Evolutionary conservation across 2,888 invertebrate species (phyloP), one percentile per base, ranked within the genome.

Genomic region (Meteorus colon): DNA sequence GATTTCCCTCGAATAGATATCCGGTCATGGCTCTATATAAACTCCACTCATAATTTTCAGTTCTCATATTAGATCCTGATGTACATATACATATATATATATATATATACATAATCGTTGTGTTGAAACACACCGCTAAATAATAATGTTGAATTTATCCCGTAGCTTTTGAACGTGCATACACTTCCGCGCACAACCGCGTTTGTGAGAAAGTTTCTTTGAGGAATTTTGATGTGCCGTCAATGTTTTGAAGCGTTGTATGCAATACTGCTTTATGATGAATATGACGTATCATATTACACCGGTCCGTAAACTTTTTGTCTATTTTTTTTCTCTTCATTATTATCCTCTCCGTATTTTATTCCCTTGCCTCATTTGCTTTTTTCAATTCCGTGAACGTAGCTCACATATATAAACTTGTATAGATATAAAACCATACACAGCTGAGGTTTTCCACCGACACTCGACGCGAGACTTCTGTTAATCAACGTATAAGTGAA

Each of bases 221-320:
- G 78, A 79, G 74, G 55, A 78, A 78, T 80, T 77, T 80, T 78
- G 77, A 80, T 77, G 68, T 74, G 77, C 77, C 74, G 70, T 80
- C 78, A 80, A 77, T 78, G 78, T 71, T 73, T 60, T 41, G 37
- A 78, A 77, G 75, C 77, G 75, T 78, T 72, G 65, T 72, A 63
- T 74, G 78, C 75, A 77, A 78, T 78, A n/a, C 65, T 65, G 79
- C 37, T 78, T 80, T 80, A 80, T 80, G 78, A 78, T 80, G 78
- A 80, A 80, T 80, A 77, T 73, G 73, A 73, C 74, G 80, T 78
- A 77, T 80, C 78, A 41, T 59, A 75, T 80, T 80, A 80, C 80
- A 55, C 29, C 51, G 24, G 12, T 48, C 65, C 34, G 48, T 60
- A 62, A 63, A 51, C 65, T 75, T 74, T 69, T 70, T 73, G 68